A percentile compares a stretch with the other conserved stretches of the same genome.
Evolutionary conservation across 2,797 vertebrate genomes (phyloP).

Genomic region (Parotocinclus haroldoi): DNA sequence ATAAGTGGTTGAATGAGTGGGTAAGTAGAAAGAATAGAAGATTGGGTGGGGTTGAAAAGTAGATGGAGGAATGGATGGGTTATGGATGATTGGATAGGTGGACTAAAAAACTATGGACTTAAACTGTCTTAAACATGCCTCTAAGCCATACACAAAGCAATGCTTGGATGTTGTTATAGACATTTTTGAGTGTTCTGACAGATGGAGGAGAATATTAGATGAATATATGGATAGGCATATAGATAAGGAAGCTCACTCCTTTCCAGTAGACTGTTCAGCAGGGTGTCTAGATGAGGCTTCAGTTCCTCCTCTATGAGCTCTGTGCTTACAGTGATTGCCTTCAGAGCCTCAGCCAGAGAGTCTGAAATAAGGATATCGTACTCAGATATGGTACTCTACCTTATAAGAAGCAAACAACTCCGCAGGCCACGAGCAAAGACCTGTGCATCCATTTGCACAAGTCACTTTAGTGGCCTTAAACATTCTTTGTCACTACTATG

Average conservation of each 20-base stretch:
- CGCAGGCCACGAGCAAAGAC: background rate
- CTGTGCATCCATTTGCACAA: background rate
- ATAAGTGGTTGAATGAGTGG: too few relatives aligned
- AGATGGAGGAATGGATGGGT: too few relatives aligned
- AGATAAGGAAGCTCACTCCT: constrained; percentile 71
- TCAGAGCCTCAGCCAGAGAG: constrained; percentile 64
- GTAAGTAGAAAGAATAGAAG: too few relatives aligned
- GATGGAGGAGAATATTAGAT: background rate
- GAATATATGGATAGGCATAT: background rate
- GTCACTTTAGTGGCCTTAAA: background rate
- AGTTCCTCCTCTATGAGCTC: constrained; percentile 73
- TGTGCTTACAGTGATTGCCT: constrained; percentile 72
- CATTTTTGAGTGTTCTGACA: too few relatives aligned
- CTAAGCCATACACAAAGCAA: too few relatives aligned
- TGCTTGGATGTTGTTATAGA: too few relatives aligned
- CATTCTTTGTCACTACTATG: background rate
- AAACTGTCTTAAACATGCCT: too few relatives aligned
- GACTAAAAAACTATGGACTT: too few relatives aligned
- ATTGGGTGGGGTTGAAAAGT: too few relatives aligned
- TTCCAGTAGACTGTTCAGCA: constrained; percentile 64
- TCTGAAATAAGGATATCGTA: constrained; percentile 57
- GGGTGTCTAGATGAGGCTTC: constrained; percentile 67
- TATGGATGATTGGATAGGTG: too few relatives aligned
- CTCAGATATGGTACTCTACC: too few relatives aligned
- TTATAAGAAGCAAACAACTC: background rate